Evolutionary conservation across 1,140 invertebrate genomes (phyloP), one percentile per base, ranked within the genome.

Genomic region (Uloborus diversus): DNA sequence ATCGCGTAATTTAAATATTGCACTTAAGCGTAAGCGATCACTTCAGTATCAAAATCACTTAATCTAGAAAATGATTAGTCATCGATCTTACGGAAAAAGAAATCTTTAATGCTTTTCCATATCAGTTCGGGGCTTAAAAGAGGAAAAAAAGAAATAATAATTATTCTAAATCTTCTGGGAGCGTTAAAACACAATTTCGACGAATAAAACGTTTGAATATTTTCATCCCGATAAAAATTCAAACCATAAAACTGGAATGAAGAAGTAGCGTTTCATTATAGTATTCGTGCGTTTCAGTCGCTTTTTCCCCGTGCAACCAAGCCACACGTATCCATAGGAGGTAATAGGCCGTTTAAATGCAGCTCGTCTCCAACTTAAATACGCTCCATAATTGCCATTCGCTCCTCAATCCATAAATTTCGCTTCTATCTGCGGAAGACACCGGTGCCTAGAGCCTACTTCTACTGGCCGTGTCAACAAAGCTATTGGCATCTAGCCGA

Each of bases 291-390:
- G 64, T 20, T 35, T 25, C 25, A 68, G 25, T 25, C 28, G 66
- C 42, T 27, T 42, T 23, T 17, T 42, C 37, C 37, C 37, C 37
- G n/a, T 42, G 37, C 37, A 9, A 9, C 37, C 37, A 17, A 5
- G 7, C 13, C 57, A 47, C 37, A 47, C 57, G 56, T 62, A 62
- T 62, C 62, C 70, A 4, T 37, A 23, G n/a, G 49, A 35, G 51
- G 73, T 78, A 78, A 78, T 78, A 53, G 73, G 73, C 62, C 73
- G 73, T 78, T 78, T 78, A 56, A 56, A 78, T 78, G 73, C 73
- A 78, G 73, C 73, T 78, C 73, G 73, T 66, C 71, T 75, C 59
- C 69, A 28, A 61, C 69, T 61, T 73, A 73, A 73, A 73, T 61
- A 73, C 47, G 73, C 73, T 66, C 62, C 62, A 66, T 66, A 78